These are phyloP conservation scores for Nineta flava DNA, from an alignment of 2,888 invertebrate species.

Conservation along the genomic window DNA sequence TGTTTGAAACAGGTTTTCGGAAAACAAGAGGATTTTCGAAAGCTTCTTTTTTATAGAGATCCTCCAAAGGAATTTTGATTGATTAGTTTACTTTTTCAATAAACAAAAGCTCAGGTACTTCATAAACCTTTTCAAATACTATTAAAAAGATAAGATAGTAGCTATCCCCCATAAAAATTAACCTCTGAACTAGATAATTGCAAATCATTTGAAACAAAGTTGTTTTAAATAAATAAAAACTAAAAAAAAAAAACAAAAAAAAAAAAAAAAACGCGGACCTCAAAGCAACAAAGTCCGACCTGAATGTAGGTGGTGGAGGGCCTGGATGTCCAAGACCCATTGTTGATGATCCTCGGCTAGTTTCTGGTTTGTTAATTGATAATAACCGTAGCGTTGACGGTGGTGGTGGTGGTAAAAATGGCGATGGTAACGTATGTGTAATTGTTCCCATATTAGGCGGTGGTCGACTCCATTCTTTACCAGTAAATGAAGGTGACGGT, in stretches of 20 bases:
- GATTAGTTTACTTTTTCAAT: no score
- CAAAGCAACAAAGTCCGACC: constrained; percentile 66
- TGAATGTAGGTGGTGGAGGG: constrained; percentile 52
- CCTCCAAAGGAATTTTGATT: no score
- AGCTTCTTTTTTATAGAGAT: no score
- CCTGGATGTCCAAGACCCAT: constrained; percentile 41
- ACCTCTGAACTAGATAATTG: no score
- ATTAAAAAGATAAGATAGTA: no score
- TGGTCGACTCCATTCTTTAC: constrained; percentile 28
- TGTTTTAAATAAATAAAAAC: background rate
- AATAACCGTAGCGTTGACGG: constrained; percentile 39
- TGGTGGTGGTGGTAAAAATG: constrained; percentile 37
- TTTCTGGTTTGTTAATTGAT: constrained; percentile 2
- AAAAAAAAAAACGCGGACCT: constrained; percentile 35
- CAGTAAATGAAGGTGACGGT: constrained; percentile 17
- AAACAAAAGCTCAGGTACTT: no score
- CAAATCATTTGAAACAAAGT: no score
- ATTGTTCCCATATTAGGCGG: constrained; percentile 26
- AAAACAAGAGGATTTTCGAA: no score
- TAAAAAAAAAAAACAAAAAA: constrained; percentile 11
- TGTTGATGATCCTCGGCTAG: constrained; percentile 30
- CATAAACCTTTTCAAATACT: no score
- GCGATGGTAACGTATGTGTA: constrained; percentile 29
- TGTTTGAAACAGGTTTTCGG: no score
- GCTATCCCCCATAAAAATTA: no score